Evolutionary conservation across 2,797 vertebrate genomes (phyloP).

Genomic region (Cyclopterus lumpus): DNA sequence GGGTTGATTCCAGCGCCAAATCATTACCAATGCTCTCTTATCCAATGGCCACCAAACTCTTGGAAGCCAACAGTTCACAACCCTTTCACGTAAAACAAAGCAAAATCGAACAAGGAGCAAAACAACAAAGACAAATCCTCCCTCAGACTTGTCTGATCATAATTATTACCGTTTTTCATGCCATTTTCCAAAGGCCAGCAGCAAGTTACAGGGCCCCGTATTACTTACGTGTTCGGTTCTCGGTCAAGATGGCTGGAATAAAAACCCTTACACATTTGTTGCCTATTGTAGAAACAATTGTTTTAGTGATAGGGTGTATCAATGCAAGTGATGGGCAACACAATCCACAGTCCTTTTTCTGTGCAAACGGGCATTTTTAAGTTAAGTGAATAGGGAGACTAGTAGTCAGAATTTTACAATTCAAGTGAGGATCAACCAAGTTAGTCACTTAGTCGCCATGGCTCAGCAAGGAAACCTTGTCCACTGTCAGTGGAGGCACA

Average conservation of each 20-base stretch:
- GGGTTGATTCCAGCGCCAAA: conserved; percentile 50
- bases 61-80: conserved; percentile 55
- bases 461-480: too few species aligned
- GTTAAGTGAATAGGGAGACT: too few species aligned
- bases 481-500: too few species aligned
- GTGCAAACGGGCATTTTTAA: too few species aligned
- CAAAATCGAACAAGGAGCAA: conserved; percentile 61
- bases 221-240: too few species aligned
- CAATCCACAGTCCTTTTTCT: too few species aligned
- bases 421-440: too few species aligned
- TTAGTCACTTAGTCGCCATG: too few species aligned
- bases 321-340: too few species aligned
- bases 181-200: conserved; percentile 51
- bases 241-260: conserved; percentile 19
- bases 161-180: conserved; percentile 54
- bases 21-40: conserved; percentile 54
- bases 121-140: conserved; percentile 64
- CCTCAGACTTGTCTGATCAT: conserved; percentile 45
- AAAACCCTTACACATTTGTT: conserved; percentile 19
- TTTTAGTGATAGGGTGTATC: background rate
- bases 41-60: conserved; percentile 55
- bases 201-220: conserved; percentile 27
- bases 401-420: too few species aligned
- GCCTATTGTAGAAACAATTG: conserved; percentile 19
- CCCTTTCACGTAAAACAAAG: conserved; percentile 64